Conservation (phyloP, 2,888 invertebrate genomes). For the Pantelozetes paolii region DNA sequence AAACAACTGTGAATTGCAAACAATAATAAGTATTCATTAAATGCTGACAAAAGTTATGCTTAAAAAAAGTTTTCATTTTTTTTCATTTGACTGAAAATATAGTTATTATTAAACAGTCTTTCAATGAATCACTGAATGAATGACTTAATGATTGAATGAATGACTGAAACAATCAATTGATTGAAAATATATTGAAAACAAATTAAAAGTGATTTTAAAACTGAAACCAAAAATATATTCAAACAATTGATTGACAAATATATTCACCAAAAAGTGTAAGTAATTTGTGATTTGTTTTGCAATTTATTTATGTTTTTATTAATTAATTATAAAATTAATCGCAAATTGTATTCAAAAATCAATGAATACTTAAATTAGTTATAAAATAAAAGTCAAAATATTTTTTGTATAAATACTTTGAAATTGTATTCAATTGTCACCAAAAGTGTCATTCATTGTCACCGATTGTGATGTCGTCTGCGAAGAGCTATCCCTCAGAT, state of each 20-base stretch:
- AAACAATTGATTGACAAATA: not conserved
- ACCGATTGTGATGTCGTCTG: not conserved
- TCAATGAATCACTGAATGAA: too few relatives aligned
- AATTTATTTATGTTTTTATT: not conserved
- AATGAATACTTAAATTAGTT: not conserved
- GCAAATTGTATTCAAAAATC: too few relatives aligned
- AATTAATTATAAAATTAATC: not conserved
- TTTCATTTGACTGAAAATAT: not conserved
- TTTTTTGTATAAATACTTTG: not conserved
- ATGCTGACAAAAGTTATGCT: too few relatives aligned
- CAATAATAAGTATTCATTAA: too few relatives aligned
- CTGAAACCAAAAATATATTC: not conserved
- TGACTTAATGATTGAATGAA: too few relatives aligned
- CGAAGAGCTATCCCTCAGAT: not conserved
- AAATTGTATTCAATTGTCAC: not conserved
- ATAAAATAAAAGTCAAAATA: not conserved
- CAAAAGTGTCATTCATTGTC: not conserved
- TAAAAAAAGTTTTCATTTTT: constrained; percentile 8
- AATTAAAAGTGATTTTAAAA: not conserved
- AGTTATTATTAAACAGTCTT: not conserved
- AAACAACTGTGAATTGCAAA: too few relatives aligned
- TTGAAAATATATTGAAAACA: too few relatives aligned
- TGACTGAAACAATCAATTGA: too few relatives aligned
- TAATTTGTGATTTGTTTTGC: not conserved
- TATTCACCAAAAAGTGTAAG: constrained; percentile 2